phyloP scores from a whole-genome alignment of 2,113 vertebrate genomes.

The Syngnathus floridae region DNA sequence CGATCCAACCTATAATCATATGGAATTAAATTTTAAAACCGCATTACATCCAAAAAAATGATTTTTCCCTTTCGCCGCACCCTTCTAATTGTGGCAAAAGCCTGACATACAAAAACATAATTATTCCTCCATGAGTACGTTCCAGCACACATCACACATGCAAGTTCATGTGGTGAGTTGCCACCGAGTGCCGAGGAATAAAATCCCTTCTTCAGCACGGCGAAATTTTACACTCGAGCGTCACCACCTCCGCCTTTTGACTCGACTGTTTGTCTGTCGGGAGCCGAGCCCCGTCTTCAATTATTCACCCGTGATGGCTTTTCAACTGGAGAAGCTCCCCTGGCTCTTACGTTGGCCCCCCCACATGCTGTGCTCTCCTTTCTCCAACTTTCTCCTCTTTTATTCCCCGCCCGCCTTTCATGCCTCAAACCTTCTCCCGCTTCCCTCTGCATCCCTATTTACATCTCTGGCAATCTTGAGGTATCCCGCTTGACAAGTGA shows the following conservation, averaged over 20 bases:
- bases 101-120: slow-evolving; percentile 20
- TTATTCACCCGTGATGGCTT: slow-evolving; percentile 63
- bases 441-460: slow-evolving; percentile 29
- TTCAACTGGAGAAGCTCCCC: slow-evolving; percentile 48
- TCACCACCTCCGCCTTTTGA: slow-evolving; percentile 38
- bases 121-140: slow-evolving; percentile 13
- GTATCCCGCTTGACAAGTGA: slow-evolving; percentile 53
- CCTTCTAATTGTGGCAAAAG: slow-evolving; percentile 9
- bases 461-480: slow-evolving; percentile 42
- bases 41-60: too few relatives aligned
- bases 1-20: too few relatives aligned
- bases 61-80: neutral
- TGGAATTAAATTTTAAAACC: too few relatives aligned
- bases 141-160: slow-evolving; percentile 23
- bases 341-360: neutral
- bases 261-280: slow-evolving; percentile 28
- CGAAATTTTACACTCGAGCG: slow-evolving; percentile 45
- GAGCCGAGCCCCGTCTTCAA: slow-evolving; percentile 49
- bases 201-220: slow-evolving; percentile 48
- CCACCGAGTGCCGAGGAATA: slow-evolving; percentile 33
- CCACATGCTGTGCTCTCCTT: slow-evolving; percentile 42
- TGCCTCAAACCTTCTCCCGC: slow-evolving; percentile 49
- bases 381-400: slow-evolving; percentile 44
- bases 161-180: slow-evolving; percentile 16
- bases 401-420: slow-evolving; percentile 48